Percentiles rank a stretch among this genome's conserved stretches.
Evolutionary conservation across 2,113 vertebrate species (phyloP).

Genomic region (Siphamia tubifer): DNA sequence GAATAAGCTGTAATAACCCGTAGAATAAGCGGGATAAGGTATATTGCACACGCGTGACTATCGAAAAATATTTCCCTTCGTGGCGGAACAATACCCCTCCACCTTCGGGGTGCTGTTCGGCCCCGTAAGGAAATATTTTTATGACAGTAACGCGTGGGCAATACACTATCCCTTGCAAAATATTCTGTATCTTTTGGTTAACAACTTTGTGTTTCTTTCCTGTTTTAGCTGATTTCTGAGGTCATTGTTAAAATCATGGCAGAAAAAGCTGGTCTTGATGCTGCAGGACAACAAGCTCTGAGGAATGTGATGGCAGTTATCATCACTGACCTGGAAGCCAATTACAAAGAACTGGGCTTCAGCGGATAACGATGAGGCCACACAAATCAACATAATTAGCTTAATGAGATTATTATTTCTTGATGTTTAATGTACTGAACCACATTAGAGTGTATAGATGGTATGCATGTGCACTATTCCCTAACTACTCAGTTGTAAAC

Average conservation of each 20-base stretch:
- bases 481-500: background rate
- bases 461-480: background rate
- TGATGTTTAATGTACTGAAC: background rate
- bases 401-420: background rate
- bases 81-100: too few relatives aligned
- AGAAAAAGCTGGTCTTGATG: conserved; percentile 70
- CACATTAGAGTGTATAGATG: background rate
- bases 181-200: background rate
- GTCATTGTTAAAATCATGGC: conserved; percentile 64
- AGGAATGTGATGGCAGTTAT: conserved; percentile 58
- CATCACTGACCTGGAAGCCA: conserved; percentile 60
- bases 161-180: too few relatives aligned
- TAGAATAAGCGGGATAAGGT: too few relatives aligned
- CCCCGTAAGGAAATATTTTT: too few relatives aligned
- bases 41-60: too few relatives aligned
- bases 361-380: conserved; percentile 39
- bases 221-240: conserved; percentile 68
- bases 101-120: too few relatives aligned
- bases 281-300: conserved; percentile 58
- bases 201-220: background rate
- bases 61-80: too few relatives aligned
- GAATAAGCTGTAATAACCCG: too few relatives aligned
- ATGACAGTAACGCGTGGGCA: too few relatives aligned
- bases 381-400: background rate
- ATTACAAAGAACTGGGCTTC: conserved; percentile 76